phyloP scores from a whole-genome alignment of 2,888 invertebrate genomes.

The Xanthorhoe spadicearia region DNA sequence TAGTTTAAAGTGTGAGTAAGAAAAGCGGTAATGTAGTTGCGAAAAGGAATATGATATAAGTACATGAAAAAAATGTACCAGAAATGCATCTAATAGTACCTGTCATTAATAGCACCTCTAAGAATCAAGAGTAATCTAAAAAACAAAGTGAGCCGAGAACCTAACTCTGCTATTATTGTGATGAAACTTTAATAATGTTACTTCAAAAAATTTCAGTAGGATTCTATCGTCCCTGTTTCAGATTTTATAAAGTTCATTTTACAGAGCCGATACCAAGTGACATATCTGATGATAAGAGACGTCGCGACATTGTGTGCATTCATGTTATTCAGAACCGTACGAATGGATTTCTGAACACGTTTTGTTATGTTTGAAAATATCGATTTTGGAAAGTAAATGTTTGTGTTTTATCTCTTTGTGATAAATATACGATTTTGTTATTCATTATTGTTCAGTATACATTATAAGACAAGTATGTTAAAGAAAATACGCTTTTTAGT shows the following conservation, averaged over 20 bases:
- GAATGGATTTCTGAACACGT: conserved; percentile 23
- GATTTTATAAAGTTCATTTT: conserved; percentile 20
- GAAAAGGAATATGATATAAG: too few species aligned
- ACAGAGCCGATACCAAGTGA: conserved; percentile 5
- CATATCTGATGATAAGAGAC: conserved; percentile 16
- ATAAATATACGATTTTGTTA: not conserved
- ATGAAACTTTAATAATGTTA: not conserved
- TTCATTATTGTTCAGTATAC: not conserved
- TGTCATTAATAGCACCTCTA: too few species aligned
- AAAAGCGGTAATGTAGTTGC: too few species aligned
- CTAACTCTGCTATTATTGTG: too few species aligned
- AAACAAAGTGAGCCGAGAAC: too few species aligned
- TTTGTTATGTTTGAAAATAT: conserved; percentile 25
- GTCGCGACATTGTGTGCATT: conserved; percentile 26
- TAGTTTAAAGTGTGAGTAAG: not conserved
- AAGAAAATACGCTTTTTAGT: too few species aligned
- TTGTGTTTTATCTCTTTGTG: not conserved
- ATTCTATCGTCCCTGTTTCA: too few species aligned
- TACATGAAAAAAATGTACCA: too few species aligned
- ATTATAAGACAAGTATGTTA: too few species aligned
- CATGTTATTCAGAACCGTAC: conserved; percentile 26
- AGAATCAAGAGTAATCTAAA: too few species aligned
- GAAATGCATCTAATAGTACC: too few species aligned
- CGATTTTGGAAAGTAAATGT: conserved; percentile 10
- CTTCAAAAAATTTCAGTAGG: not conserved